Evolutionary conservation across 2,888 invertebrate genomes (phyloP).

Genomic region (Coelinius sp.): DNA sequence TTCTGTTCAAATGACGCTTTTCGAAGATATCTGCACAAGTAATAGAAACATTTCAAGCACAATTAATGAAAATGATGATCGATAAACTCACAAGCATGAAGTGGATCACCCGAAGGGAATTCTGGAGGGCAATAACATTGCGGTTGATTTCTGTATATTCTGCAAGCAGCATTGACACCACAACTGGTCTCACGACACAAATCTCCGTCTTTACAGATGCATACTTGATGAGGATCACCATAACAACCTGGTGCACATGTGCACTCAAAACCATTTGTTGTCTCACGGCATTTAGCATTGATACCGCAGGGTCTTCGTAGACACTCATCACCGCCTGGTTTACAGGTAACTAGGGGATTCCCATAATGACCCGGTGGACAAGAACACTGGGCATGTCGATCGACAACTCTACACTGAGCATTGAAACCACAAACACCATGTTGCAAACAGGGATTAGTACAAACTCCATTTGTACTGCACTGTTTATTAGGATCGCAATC

Average conservation of each 20-base stretch:
- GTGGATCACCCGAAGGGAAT: constrained; percentile 88
- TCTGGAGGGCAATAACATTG: constrained; percentile 89
- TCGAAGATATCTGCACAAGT: no score
- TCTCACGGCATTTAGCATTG: constrained; percentile 86
- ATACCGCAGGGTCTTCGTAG: constrained; percentile 87
- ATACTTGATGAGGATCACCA: constrained; percentile 86
- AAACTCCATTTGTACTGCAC: constrained; percentile 80
- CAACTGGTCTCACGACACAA: constrained; percentile 86
- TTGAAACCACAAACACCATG: constrained; percentile 85
- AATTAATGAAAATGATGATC: no score
- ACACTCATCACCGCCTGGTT: constrained; percentile 80
- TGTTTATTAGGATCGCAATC: constrained; percentile 86
- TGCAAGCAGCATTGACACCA: constrained; percentile 87
- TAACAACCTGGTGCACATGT: constrained; percentile 84
- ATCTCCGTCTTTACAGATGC: constrained; percentile 81
- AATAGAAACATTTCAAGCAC: no score
- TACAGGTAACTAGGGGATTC: constrained; percentile 80
- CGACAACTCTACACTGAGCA: constrained; percentile 86
- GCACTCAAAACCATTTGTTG: constrained; percentile 85
- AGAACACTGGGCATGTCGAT: constrained; percentile 82
- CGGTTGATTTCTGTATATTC: constrained; percentile 77
- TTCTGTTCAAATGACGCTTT: no score
- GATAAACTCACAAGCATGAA: constrained; percentile 83
- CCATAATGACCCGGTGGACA: constrained; percentile 84
- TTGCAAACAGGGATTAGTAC: constrained; percentile 87